phyloP scores from a whole-genome alignment of 1,140 invertebrate genomes.

The Acromyrmex heyeri region DNA sequence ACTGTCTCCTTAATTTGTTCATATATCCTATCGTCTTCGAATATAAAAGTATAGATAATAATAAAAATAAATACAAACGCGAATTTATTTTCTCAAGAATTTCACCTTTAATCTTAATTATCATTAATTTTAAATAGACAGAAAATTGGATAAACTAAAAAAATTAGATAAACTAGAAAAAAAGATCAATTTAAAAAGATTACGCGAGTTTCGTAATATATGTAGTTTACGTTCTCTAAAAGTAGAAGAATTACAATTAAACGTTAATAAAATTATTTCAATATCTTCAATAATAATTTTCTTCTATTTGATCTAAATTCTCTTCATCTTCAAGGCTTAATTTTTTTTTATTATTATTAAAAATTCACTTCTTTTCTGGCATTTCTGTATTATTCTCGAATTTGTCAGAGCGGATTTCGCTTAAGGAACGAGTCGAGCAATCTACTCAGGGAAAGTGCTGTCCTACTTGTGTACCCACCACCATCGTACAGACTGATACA shows the following conservation, averaged over 20 bases:
- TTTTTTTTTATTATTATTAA: neutral
- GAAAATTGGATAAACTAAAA: neutral
- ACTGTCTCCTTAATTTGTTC: neutral
- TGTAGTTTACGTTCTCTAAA: neutral
- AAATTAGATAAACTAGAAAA: neutral
- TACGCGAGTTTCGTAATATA: neutral
- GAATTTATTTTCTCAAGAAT: neutral
- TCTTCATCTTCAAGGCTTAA: neutral
- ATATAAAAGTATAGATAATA: neutral
- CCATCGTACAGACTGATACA: constrained; percentile 37
- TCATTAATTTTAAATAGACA: neutral
- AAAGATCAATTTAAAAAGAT: neutral
- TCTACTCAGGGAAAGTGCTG: constrained; percentile 67
- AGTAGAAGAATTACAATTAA: neutral
- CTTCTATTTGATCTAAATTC: neutral
- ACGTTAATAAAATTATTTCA: neutral
- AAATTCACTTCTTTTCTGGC: neutral
- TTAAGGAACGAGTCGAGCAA: constrained; percentile 57
- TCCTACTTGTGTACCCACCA: constrained; percentile 64
- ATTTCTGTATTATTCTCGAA: neutral
- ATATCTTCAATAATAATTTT: neutral
- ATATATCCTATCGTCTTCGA: neutral
- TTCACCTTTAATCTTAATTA: neutral
- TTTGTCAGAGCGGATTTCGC: constrained; percentile 33
- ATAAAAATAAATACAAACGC: neutral